Conservation (phyloP, 2,797 vertebrate species). For the Micrastur ruficollis region DNA sequence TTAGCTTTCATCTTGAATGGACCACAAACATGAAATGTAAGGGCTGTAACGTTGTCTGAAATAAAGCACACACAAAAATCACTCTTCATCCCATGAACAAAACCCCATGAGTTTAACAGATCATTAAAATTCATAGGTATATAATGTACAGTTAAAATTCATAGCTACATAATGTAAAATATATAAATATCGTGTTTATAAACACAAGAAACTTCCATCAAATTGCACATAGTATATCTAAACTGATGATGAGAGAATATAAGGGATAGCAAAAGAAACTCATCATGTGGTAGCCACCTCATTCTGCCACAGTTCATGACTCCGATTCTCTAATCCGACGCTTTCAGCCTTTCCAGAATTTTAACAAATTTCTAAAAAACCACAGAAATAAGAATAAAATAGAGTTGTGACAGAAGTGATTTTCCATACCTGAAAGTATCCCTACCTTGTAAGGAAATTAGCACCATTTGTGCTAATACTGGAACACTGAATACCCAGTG, state of each 20-base stretch:
- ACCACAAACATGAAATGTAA: neutral
- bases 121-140: neutral
- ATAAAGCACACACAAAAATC: neutral
- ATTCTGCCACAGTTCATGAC: neutral
- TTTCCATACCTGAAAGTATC: neutral
- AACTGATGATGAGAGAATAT: neutral
- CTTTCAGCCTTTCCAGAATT: neutral
- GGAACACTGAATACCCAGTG: neutral
- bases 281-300: neutral
- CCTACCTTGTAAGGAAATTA: neutral
- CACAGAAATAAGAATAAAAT: neutral
- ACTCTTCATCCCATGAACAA: neutral
- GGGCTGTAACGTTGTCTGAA: neutral
- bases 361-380: neutral
- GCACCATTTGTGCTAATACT: neutral
- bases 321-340: neutral
- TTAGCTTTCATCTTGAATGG: neutral
- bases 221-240: neutral
- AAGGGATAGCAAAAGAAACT: neutral
- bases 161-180: neutral
- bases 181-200: neutral
- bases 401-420: neutral
- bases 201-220: neutral
- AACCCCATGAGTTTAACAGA: neutral
- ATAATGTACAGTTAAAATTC: neutral